Base-by-base conservation (phyloP, 2,888 invertebrate species). In the Leucoma salicis region DNA sequence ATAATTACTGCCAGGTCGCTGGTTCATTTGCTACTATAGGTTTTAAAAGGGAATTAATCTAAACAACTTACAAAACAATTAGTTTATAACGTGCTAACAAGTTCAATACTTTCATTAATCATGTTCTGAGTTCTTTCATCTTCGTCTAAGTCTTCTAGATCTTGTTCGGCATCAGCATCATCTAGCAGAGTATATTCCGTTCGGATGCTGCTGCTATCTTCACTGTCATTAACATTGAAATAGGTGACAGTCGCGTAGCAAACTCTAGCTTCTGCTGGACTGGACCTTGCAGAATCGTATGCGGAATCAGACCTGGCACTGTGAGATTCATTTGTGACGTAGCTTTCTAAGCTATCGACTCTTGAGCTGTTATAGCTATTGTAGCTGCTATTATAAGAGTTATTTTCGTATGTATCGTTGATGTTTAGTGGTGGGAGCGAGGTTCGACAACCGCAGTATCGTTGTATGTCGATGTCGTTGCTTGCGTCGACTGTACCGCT, bases 201-300 rank as follows among this genome's bases (percentile, higher is more conserved):
- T 24, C 79, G 71, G 53, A 89, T 82, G 57, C 88, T 88, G 70
- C 84, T 82, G 53, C 81, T 85, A 39, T 89, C 89, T 28, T 86
- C 86, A 25, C 86, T 85, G 53, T 87, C 88, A 32, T 84, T 85
- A 0, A 85, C 82, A 41, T 86, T 86, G 63, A 85, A 85, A 53
- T 88, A 88, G 0, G 87, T 82, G 8, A 86, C 86, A 0, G 88
- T 83, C 1, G 87, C 86, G 53, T 86, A 86, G 61, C 82, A 84
- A 1, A 84, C 78, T 4, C 80, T 57, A 0, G 67, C 58, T 14
- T 75, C 59, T 0, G 76, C 71, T 0, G 88, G 88, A 35, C 81
- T 86, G 53, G 83, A 82, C 1, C 84, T 59, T 0, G 81, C 78
- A 0, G 89, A 89, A 29, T 86, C 83, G 43, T 90, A 90, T 0